phyloP scores from a whole-genome alignment of 2,113 vertebrate genomes.

The Pachycephala philippinensis region DNA sequence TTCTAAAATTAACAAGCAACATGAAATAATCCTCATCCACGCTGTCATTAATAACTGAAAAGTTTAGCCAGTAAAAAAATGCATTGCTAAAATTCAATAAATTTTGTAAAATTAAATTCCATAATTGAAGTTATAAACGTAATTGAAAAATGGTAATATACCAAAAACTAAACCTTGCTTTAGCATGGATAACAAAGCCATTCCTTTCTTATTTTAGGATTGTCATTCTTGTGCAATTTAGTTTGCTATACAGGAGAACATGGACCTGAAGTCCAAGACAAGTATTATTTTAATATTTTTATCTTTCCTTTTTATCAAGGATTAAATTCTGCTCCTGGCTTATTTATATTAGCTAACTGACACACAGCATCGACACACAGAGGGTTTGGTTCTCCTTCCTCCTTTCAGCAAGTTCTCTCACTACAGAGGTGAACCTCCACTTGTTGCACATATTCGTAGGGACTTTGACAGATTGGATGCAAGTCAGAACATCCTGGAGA shows the following conservation, averaged over 20 bases:
- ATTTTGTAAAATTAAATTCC: neutral
- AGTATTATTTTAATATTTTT: neutral
- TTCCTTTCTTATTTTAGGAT: neutral
- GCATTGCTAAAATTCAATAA: neutral
- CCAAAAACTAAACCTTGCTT: neutral
- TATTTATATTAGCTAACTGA: neutral
- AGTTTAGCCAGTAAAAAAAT: neutral
- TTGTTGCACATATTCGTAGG: neutral
- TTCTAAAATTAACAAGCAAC: neutral
- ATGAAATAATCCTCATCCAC: neutral
- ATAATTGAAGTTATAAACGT: neutral
- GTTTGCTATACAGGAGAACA: neutral
- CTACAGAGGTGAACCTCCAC: neutral
- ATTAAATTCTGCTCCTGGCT: neutral
- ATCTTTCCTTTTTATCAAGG: neutral
- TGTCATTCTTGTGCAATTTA: neutral
- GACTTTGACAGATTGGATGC: neutral
- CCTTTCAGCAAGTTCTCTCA: neutral
- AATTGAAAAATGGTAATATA: neutral
- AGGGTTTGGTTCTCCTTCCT: neutral
- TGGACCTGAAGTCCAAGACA: neutral
- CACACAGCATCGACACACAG: rapidly evolving
- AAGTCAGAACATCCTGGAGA: neutral
- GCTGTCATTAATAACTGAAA: neutral
- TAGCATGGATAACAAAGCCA: neutral